phyloP scores from a whole-genome alignment of 2,113 vertebrate genomes.

The Macquaria australasica region DNA sequence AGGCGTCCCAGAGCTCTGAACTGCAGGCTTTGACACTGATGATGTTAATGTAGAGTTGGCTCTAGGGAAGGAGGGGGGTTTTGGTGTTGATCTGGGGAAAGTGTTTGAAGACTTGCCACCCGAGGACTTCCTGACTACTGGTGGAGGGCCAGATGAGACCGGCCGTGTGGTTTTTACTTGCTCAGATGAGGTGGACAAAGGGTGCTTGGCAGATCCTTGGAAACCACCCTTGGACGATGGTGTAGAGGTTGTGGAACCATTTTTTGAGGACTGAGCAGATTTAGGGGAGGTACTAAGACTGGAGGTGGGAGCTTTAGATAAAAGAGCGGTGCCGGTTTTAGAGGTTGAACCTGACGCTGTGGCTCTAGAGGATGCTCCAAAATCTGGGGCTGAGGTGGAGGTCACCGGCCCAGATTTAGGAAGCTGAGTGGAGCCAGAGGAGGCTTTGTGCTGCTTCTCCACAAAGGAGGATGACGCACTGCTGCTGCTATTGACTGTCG shows the following conservation, averaged over 20 bases:
- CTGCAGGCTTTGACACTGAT: conserved; percentile 68
- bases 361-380: conserved; percentile 47
- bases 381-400: conserved; percentile 68
- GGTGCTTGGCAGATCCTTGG: conserved; percentile 46
- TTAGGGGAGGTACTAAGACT: conserved; percentile 66
- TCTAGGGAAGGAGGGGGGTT: conserved; percentile 78
- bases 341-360: conserved; percentile 28
- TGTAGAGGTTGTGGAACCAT: conserved; percentile 41
- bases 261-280: conserved; percentile 56
- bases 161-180: conserved; percentile 35
- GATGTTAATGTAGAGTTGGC: conserved; percentile 75
- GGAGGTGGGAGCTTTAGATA: conserved; percentile 51
- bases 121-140: conserved; percentile 57
- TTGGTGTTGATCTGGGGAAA: conserved; percentile 80
- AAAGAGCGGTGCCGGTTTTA: conserved; percentile 58
- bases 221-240: conserved; percentile 38
- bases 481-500: conserved; percentile 81
- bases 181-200: conserved; percentile 44
- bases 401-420: conserved; percentile 55
- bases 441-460: conserved; percentile 60
- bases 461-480: conserved; percentile 80
- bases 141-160: conserved; percentile 72
- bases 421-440: conserved; percentile 45
- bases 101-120: conserved; percentile 79
- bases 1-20: conserved; percentile 53